Percentiles rank a stretch among this genome's conserved stretches.
phyloP scores from a whole-genome alignment of 2,888 invertebrate species.

The Blastobasis adustella region DNA sequence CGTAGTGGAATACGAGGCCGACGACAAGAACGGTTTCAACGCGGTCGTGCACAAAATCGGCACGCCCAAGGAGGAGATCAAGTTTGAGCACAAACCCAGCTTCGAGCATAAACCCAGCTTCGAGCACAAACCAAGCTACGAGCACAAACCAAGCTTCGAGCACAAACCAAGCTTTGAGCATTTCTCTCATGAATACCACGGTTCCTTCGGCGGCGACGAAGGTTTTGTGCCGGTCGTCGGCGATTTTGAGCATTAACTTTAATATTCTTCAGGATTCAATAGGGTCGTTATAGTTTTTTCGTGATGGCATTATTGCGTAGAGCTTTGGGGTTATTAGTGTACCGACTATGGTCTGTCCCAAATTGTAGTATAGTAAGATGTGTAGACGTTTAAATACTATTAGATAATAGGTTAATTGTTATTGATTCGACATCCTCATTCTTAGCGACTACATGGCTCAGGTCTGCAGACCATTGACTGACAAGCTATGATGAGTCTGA shows the following conservation, averaged over 20 bases:
- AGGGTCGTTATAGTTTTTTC: not conserved
- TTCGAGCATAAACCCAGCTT: conserved; percentile 19
- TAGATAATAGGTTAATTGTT: not conserved
- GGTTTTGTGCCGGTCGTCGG: conserved; percentile 48
- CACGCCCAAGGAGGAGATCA: conserved; percentile 38
- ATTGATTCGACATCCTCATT: not conserved
- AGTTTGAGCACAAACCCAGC: conserved; percentile 14
- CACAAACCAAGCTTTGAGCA: conserved; percentile 23
- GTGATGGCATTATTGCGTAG: too few species aligned
- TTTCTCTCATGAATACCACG: conserved; percentile 20
- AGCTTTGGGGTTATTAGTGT: not conserved
- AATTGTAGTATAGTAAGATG: not conserved
- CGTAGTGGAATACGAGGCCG: conserved; percentile 75
- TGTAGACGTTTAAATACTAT: not conserved
- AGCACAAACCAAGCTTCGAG: conserved; percentile 9
- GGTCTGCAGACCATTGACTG: too few species aligned
- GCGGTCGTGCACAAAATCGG: conserved; percentile 75
- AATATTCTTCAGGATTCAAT: not conserved
- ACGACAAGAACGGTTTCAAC: conserved; percentile 76
- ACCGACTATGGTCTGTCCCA: not conserved
- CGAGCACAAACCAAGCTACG: conserved; percentile 20
- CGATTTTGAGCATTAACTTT: conserved; percentile 39
- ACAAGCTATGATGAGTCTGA: too few species aligned
- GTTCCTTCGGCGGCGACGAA: conserved; percentile 46
- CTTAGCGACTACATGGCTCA: too few species aligned